Percentiles rank a stretch among this genome's conserved stretches.
These are phyloP conservation scores for Plagodis pulveraria DNA, from an alignment of 2,888 invertebrate species.

Conservation along the genomic window DNA sequence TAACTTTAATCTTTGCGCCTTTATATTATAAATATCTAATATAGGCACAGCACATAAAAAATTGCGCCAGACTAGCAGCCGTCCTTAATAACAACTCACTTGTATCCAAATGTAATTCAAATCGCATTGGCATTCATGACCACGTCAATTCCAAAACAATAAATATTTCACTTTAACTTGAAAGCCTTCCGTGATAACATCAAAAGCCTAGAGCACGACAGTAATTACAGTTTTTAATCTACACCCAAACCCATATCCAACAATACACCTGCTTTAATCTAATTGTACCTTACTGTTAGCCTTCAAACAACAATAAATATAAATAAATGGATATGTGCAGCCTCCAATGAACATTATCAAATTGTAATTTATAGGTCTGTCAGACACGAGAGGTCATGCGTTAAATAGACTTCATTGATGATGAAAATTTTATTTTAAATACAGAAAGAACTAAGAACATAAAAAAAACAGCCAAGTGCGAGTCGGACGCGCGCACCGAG, in stretches of 20 bases:
- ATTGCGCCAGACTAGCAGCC: too few relatives aligned
- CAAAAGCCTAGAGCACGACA: slow-evolving; percentile 31
- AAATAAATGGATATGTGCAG: slow-evolving; percentile 44
- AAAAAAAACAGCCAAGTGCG: too few relatives aligned
- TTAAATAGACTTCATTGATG: too few relatives aligned
- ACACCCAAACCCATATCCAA: slow-evolving; percentile 38
- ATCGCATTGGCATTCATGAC: slow-evolving; percentile 1
- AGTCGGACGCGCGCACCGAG: too few relatives aligned
- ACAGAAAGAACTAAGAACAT: too few relatives aligned
- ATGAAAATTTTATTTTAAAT: too few relatives aligned
- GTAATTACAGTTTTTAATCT: slow-evolving; percentile 43
- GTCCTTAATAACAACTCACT: too few relatives aligned
- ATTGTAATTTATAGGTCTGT: slow-evolving; percentile 40
- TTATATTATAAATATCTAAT: too few relatives aligned
- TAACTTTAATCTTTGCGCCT: too few relatives aligned
- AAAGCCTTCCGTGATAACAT: slow-evolving; percentile 34
- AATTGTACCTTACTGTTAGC: slow-evolving; percentile 14
- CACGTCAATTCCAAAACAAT: too few relatives aligned
- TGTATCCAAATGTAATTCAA: background rate
- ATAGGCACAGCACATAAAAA: too few relatives aligned
- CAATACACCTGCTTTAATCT: slow-evolving; percentile 42
- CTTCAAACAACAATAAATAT: slow-evolving; percentile 47
- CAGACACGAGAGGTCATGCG: slow-evolving; percentile 6
- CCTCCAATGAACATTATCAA: slow-evolving; percentile 43
- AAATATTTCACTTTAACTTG: slow-evolving; percentile 19